These are phyloP conservation scores for Caiman crocodilus DNA, from an alignment of 2,797 vertebrate genomes.

Conservation along the genomic window DNA sequence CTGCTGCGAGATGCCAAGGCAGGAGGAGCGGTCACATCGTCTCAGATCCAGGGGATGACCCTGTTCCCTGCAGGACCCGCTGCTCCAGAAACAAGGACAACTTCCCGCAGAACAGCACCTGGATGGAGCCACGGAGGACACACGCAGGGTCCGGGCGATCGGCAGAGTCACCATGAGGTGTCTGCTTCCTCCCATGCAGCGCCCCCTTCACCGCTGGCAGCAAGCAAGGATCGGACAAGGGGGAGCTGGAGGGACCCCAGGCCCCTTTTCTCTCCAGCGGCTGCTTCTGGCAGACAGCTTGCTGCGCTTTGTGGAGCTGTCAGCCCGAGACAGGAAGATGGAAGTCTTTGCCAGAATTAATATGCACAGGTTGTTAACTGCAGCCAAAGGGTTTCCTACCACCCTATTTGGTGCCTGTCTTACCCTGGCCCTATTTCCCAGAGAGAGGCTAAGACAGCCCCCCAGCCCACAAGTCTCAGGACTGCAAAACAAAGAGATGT, in stretches of 20 bases:
- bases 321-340: background rate
- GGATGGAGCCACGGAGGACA: background rate
- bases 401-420: constrained; percentile 55
- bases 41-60: background rate
- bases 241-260: fast-evolving
- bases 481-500: constrained; percentile 72
- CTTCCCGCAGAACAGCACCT: background rate
- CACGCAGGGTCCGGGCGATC: background rate
- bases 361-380: background rate
- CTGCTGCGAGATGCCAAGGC: background rate
- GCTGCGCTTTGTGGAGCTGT: background rate
- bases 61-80: background rate
- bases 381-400: constrained; percentile 13
- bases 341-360: background rate
- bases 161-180: background rate
- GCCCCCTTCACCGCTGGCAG: background rate
- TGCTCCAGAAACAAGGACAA: background rate
- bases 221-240: no score
- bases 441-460: constrained; percentile 66
- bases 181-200: background rate
- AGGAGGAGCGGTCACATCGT: background rate
- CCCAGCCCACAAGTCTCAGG: constrained; percentile 34
- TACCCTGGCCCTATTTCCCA: constrained; percentile 52
- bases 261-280: background rate
- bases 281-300: background rate